phyloP scores from a whole-genome alignment of 2,113 vertebrate genomes.

The Protobothrops flavoviridis region DNA sequence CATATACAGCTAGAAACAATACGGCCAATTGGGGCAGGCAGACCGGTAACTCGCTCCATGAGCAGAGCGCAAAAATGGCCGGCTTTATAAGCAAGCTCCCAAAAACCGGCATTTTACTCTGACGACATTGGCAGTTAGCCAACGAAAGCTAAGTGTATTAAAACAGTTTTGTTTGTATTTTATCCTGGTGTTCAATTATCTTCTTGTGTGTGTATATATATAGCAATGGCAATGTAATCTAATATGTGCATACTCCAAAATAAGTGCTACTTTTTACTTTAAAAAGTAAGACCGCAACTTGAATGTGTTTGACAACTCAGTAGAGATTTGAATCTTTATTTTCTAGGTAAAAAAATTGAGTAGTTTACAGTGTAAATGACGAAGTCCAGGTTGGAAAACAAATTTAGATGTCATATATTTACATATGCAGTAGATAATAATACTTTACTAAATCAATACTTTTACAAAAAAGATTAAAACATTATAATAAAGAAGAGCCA shows the following conservation, averaged over 20 bases:
- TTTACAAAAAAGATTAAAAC: neutral
- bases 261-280: neutral
- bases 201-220: too few species aligned
- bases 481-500: neutral
- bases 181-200: too few species aligned
- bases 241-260: neutral
- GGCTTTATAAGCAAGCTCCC: too few species aligned
- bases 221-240: neutral
- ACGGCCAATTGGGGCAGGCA: too few species aligned
- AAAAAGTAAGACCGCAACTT: neutral
- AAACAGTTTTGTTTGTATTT: too few species aligned
- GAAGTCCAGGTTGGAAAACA: neutral
- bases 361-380: neutral
- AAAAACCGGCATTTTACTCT: too few species aligned
- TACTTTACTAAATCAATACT: neutral
- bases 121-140: too few species aligned
- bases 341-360: neutral
- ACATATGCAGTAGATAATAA: neutral
- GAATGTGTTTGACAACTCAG: neutral
- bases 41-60: too few species aligned
- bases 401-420: neutral
- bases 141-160: too few species aligned
- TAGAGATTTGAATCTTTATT: neutral
- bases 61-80: too few species aligned
- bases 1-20: too few species aligned